A percentile compares a stretch with the other conserved stretches of the same genome.
phyloP scores from a whole-genome alignment of 2,888 invertebrate species.

The Temnothorax ravouxi region DNA sequence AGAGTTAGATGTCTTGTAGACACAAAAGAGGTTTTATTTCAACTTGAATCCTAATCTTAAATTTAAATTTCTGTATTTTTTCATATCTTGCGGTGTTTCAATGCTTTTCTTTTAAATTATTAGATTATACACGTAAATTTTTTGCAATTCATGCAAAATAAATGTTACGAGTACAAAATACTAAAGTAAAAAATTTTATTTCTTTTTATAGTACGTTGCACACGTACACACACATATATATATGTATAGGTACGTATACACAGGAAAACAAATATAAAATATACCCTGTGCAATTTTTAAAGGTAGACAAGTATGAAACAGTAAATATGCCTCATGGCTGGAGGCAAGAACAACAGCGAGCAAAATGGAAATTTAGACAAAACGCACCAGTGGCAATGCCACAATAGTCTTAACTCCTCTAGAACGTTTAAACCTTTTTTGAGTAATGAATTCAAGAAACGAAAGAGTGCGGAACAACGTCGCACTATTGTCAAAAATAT shows the following conservation, averaged over 20 bases:
- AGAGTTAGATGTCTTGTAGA: background rate
- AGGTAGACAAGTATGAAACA: slow-evolving; percentile 82
- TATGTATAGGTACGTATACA: no score
- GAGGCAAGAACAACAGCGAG: slow-evolving; percentile 81
- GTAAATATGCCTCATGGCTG: slow-evolving; percentile 85
- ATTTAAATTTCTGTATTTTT: no score
- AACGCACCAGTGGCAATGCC: slow-evolving; percentile 77
- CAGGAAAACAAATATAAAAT: background rate
- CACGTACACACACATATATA: background rate
- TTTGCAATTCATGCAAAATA: background rate
- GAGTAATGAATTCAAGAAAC: slow-evolving; percentile 79
- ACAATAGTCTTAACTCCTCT: slow-evolving; percentile 74
- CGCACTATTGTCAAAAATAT: slow-evolving; percentile 76
- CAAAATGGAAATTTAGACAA: slow-evolving; percentile 83
- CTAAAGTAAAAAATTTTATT: background rate
- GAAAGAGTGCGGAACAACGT: slow-evolving; percentile 75
- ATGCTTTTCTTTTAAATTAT: background rate
- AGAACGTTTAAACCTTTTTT: slow-evolving; percentile 70
- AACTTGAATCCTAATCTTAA: background rate
- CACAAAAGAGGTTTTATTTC: no score
- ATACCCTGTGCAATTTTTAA: slow-evolving; percentile 60
- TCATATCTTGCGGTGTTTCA: no score
- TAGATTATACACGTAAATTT: background rate
- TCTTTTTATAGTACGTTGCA: background rate
- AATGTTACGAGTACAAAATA: background rate